Base-by-base conservation (phyloP, 2,113 vertebrate genomes). In the Neodon shergylaensis region DNA sequence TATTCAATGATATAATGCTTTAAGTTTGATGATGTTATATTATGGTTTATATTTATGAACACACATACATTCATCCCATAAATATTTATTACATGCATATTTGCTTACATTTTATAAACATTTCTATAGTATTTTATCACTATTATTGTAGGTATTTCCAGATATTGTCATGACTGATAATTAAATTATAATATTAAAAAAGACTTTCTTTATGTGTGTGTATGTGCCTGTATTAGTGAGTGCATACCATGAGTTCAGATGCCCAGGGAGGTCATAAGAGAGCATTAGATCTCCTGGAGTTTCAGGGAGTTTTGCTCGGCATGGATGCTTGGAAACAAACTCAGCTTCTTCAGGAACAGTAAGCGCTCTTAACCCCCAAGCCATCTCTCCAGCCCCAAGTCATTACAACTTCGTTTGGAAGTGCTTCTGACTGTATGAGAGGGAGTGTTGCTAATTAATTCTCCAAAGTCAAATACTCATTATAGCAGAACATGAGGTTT, bases 101-200 rank as follows among this genome's bases (percentile, higher is more conserved):
- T 83, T 83, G 5, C 63, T 92, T 33, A 68, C 19, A 84, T 84
- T 90, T 94, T 91, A 36, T 84, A 85, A 92, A 49, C 36, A 89
- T 83, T 91, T 91, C 73, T 83, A 12, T 76, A 90, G 24, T 22
- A 88, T 22, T 79, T 52, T 76, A 79, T 81, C 54, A 61, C 54
- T 1, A n/a, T 42, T 88, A 44, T 90, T 74, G 13, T 66, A 95
- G 81, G 36, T n/a, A 93, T 96, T 94, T 95, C 33, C 26, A 83
- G 79, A 92, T 95, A 87, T 78, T 91, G 90, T 77, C 90, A n/a
- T 39, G n/a, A 88, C 49, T 89, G 9, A 73, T 39, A 44, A 74
- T 21, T 94, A 81, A 83, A 7, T 72, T 81, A 21, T 68, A 61
- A 61, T 39, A 39, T 61, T 42, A 61, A 61, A 82, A 66, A 39